Evolutionary conservation across 2,797 vertebrate species (phyloP).

Genomic region (Micrastur ruficollis): DNA sequence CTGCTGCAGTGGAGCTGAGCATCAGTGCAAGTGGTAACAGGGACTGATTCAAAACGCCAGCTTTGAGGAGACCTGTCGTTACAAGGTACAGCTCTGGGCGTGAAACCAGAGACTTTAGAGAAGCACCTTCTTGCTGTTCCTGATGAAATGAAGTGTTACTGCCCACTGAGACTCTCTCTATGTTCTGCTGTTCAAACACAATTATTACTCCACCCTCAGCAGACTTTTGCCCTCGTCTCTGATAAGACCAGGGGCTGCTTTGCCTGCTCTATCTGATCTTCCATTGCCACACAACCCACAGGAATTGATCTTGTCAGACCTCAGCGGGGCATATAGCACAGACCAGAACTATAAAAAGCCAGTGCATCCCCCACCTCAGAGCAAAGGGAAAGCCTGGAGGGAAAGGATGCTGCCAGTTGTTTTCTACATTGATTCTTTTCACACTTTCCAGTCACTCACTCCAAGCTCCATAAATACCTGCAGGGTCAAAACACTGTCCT

Average conservation of each 20-base stretch:
- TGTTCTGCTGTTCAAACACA: background rate
- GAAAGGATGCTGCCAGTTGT: background rate
- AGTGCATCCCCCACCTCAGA: background rate
- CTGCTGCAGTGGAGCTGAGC: background rate
- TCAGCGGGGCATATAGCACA: background rate
- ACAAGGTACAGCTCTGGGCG: background rate
- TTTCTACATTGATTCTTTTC: background rate
- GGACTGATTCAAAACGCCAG: background rate
- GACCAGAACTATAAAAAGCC: background rate
- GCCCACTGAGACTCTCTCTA: background rate
- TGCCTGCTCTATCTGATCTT: background rate
- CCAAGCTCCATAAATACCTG: slow-evolving; percentile 23
- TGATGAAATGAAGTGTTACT: background rate
- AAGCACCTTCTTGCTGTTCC: background rate
- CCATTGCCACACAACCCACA: background rate
- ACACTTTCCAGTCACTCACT: background rate
- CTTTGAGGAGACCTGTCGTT: background rate
- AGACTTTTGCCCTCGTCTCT: background rate
- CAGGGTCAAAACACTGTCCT: slow-evolving; percentile 38
- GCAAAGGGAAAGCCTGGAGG: background rate
- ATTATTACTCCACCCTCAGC: background rate
- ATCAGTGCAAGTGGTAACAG: background rate
- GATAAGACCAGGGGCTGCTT: background rate
- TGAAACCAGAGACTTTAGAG: background rate
- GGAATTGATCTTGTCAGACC: background rate